These are phyloP conservation scores for Blera fallax DNA, from an alignment of 2,888 invertebrate genomes.

Conservation along the genomic window DNA sequence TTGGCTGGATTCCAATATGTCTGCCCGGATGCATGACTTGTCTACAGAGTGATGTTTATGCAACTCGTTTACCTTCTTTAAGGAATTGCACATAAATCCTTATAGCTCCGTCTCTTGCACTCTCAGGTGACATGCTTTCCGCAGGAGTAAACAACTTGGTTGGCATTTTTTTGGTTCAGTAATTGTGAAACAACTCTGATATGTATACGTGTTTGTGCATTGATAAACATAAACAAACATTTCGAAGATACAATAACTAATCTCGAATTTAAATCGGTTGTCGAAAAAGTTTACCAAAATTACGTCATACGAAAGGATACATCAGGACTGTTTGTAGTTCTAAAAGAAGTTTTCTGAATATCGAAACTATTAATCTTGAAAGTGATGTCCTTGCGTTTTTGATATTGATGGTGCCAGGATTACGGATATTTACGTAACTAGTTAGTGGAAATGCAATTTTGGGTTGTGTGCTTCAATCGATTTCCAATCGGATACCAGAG, in stretches of 20 bases:
- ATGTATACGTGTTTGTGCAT: too few species aligned
- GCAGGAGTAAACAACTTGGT: neutral
- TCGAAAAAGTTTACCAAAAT: too few species aligned
- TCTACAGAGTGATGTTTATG: constrained; percentile 11
- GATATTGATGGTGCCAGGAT: too few species aligned
- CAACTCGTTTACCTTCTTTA: constrained; percentile 19
- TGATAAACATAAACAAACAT: neutral
- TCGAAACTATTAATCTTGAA: too few species aligned
- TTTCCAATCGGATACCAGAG: too few species aligned
- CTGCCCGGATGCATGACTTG: constrained; percentile 40
- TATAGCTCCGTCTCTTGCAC: neutral
- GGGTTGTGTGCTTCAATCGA: too few species aligned
- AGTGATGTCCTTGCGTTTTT: too few species aligned
- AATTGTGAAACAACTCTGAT: neutral
- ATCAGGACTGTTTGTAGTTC: too few species aligned
- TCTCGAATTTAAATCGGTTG: neutral
- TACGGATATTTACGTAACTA: too few species aligned
- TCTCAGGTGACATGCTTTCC: constrained; percentile 37
- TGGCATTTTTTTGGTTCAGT: constrained; percentile 8
- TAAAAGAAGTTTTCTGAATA: too few species aligned
- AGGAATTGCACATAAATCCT: constrained; percentile 44
- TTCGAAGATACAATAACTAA: neutral
- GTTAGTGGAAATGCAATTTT: too few species aligned
- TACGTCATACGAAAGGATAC: too few species aligned
- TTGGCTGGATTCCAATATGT: constrained; percentile 54